Evolutionary conservation across 2,113 vertebrate species (phyloP), one percentile per base, ranked within the genome.

Genomic region (Plestiodon gilberti): DNA sequence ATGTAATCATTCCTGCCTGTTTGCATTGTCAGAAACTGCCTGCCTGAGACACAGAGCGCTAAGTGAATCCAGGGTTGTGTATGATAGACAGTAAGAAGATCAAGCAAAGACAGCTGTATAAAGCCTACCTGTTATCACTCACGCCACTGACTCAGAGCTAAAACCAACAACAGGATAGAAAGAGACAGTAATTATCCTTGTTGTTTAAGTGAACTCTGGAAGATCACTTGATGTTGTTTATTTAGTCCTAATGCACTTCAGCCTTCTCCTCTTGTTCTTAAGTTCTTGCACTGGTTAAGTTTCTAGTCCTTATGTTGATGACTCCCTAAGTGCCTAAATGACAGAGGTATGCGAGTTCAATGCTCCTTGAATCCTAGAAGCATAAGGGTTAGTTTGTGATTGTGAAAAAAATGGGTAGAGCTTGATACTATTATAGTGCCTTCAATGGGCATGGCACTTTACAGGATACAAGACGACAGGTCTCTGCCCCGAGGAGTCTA

Each of bases 141-240:
- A 86, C 57, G 35, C 59, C 78, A 25, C 55, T 86, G 78, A 73
- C 78, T 73, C 67, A 62, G n/a, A 52, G 57, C 78, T 78, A 81
- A 86, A 81, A 86, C 79, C 85, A 86, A 86, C 77, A 73, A 4
- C 35, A 55, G 69, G 78, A 64, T 62, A 81, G 59, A 35, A 81
- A 73, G 69, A 86, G 69, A 64, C 55, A 81, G 59, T 43, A 86
- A 61, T 48, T 80, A 65, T 33, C 14, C 61, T 71, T 13, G 18
- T 20, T 64, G 67, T 80, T 80, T 74, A 86, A 80, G 43, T 64
- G 84, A 64, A 74, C 67, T 48, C 28, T 57, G 69, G 48, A 79
- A 40, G 52, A 71, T 83, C 23, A 38, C 25, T 62, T 25, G 35
- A 10, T 48, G 7, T 33, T 55, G 57, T 86, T 86, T 86, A 38